Conservation (phyloP, 2,888 invertebrate genomes). For the Balanococcus diminutus region DNA sequence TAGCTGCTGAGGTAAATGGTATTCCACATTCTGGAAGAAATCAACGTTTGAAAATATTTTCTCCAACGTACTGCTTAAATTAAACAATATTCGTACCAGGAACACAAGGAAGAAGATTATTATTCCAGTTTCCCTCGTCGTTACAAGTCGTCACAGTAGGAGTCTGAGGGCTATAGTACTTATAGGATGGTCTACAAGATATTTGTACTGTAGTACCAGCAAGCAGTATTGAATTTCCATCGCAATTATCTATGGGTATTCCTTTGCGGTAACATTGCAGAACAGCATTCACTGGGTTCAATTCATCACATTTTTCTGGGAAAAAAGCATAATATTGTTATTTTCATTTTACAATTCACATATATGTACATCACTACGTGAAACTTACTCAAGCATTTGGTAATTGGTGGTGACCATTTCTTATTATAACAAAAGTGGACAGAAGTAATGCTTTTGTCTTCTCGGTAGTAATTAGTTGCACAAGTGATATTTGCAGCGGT, state of each 20-base stretch:
- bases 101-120: slow-evolving; percentile 14
- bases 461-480: no score
- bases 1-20: neutral
- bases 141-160: slow-evolving; percentile 4
- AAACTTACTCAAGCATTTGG: neutral
- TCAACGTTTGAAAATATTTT: no score
- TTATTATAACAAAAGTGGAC: no score
- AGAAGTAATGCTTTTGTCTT: no score
- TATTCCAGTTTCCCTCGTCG: slow-evolving; percentile 47
- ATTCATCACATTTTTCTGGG: slow-evolving; percentile 25
- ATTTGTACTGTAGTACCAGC: slow-evolving; percentile 13
- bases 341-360: no score
- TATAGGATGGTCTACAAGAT: no score
- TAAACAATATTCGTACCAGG: slow-evolving; percentile 42
- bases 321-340: no score
- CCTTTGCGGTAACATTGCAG: slow-evolving; percentile 23
- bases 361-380: no score
- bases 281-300: slow-evolving; percentile 27
- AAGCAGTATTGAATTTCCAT: neutral
- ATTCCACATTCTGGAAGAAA: slow-evolving; percentile 37
- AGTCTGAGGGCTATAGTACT: no score
- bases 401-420: neutral
- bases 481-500: no score
- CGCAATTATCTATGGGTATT: neutral
- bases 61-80: neutral